Base-by-base conservation (phyloP, 2,113 vertebrate genomes). In the Macheiramphus alcinus region DNA sequence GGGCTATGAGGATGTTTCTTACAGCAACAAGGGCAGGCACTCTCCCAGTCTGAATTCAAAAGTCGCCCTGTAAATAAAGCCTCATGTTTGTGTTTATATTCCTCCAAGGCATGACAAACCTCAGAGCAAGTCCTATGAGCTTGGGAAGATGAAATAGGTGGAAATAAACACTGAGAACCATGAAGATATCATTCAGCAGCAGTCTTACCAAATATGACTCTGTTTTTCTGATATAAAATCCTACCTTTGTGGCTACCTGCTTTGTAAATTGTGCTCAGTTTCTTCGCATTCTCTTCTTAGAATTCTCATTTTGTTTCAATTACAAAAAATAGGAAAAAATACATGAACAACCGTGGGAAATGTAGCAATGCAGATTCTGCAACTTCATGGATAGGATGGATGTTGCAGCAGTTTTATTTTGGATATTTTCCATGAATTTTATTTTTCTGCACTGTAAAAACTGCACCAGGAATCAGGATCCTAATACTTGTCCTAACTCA, bases 391-490 rank as follows among this genome's bases (percentile, higher is more conserved):
- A 40, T 0, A 27, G 88, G 75, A 85, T 10, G 36, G 63, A 90
- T 61, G 67, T 9, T 26, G 53, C 73, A 80, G 92, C 9, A 48
- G 50, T 82, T 96, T 90, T 38, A 53, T 43, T 86, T 70, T 92
- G 38, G 79, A 68, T 66, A 87, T 83, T 80, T 31, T 68, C 63
- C 88, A 95, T 7, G 8, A 73, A 25, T 96, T 92, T 97, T 94
- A 75, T 86, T 73, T 65, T 62, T 48, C 4, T 53, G 52, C 5
- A 40, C 16, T 50, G 17, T 31, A 75, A 82, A 90, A 67, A 19
- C 27, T 16, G 42, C 38, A 75, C 13, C n/a, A 65, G 47, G 67
- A 86, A 74, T 66, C 14, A 19, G 43, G 32, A 53, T 27, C 38
- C 32, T 87, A 66, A 89, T 23, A 17, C 36, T 58, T 53, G 45